These are phyloP conservation scores for Tragulus kanchil DNA, from an alignment of 2,113 vertebrate species.

Conservation along the genomic window DNA sequence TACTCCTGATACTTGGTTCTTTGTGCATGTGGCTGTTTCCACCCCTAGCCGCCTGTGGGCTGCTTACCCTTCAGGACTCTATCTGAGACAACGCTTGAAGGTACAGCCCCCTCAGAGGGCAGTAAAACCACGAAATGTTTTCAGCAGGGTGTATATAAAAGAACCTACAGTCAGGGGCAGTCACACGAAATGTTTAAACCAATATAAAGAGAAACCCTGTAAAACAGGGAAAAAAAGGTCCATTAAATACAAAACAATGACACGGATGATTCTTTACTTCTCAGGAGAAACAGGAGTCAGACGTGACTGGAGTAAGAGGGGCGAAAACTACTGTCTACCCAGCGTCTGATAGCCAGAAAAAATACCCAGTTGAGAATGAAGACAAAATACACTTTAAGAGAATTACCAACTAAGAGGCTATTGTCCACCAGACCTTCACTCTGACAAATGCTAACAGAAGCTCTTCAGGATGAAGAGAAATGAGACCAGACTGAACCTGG, in stretches of 20 bases:
- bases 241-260: background rate
- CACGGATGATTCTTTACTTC: background rate
- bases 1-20: background rate
- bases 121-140: too few relatives aligned
- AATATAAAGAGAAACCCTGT: background rate
- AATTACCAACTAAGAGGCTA: background rate
- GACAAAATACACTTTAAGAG: background rate
- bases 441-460: background rate
- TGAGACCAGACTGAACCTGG: background rate
- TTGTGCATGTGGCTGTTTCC: background rate
- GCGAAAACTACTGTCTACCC: background rate
- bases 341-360: background rate
- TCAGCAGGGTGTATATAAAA: background rate
- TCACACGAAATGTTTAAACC: background rate
- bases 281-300: background rate
- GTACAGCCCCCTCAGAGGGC: background rate
- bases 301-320: background rate
- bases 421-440: too few relatives aligned
- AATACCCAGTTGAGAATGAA: background rate
- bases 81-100: background rate
- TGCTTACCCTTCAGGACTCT: background rate
- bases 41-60: too few relatives aligned
- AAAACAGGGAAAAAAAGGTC: background rate
- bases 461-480: background rate
- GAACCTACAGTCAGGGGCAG: background rate